A percentile compares a stretch with the other conserved stretches of the same genome.
Conservation (phyloP, 2,797 vertebrate species). For the Acanthurus tractus region DNA sequence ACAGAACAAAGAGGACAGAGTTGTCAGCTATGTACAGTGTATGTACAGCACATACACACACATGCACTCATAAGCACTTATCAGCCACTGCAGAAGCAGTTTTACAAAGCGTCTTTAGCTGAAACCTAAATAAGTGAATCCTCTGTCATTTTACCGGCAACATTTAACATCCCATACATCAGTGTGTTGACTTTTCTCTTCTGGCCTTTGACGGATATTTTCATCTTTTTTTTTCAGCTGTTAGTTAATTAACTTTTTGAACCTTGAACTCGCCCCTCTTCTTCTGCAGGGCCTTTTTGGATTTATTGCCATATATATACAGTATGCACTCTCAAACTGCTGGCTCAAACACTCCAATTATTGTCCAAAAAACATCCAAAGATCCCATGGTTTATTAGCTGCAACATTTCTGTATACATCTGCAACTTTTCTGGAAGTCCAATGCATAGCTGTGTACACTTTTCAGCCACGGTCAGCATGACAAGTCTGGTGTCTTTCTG, state of each 20-base stretch:
- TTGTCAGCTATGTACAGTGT: background rate
- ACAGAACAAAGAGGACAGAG: background rate
- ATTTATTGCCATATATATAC: background rate
- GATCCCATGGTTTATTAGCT: background rate
- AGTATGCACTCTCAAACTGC: background rate
- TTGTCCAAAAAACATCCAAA: background rate
- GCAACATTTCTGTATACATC: background rate
- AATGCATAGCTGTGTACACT: no score
- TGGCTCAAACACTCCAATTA: background rate
- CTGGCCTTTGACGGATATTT: constrained; percentile 20
- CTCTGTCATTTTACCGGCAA: background rate
- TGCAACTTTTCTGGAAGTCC: no score
- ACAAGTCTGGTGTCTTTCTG: no score
- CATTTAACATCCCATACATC: constrained; percentile 26
- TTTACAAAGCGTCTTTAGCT: constrained; percentile 14
- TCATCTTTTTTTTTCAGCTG: constrained; percentile 11
- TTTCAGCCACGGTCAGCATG: no score
- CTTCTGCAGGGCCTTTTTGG: background rate
- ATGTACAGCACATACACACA: background rate
- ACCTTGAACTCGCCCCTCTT: background rate
- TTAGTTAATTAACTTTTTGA: constrained; percentile 50
- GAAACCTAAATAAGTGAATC: constrained; percentile 22
- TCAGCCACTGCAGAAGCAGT: background rate
- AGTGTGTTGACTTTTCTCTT: constrained; percentile 11
- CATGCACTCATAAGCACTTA: constrained; percentile 6